phyloP scores from a whole-genome alignment of 2,888 invertebrate species.

The Noctuana brunneofusca region DNA sequence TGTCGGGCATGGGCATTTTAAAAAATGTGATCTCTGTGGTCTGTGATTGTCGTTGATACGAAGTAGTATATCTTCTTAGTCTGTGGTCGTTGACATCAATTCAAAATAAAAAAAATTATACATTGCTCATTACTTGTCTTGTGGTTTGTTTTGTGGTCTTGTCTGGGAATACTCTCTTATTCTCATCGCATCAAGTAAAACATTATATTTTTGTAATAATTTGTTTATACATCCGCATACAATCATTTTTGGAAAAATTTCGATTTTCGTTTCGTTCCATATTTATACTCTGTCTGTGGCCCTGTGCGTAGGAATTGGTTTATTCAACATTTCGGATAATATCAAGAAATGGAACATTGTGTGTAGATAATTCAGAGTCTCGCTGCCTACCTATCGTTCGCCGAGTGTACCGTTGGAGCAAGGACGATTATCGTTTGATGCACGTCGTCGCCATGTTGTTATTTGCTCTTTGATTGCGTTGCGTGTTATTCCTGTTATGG shows the following conservation, averaged over 20 bases:
- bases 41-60: too few relatives aligned
- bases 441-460: constrained; percentile 76
- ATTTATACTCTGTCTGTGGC: neutral
- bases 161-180: neutral
- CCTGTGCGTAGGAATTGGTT: neutral
- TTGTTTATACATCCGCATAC: neutral
- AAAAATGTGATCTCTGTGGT: too few relatives aligned
- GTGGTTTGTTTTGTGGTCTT: too few relatives aligned
- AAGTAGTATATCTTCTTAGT: too few relatives aligned
- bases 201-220: neutral
- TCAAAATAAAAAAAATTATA: too few relatives aligned
- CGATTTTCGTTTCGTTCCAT: neutral
- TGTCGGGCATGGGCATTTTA: too few relatives aligned
- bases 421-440: constrained; percentile 42
- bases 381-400: constrained; percentile 8
- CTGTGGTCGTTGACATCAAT: too few relatives aligned
- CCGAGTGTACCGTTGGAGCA: constrained; percentile 29
- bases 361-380: constrained; percentile 9
- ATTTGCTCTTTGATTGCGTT: constrained; percentile 71
- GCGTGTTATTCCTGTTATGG: constrained; percentile 58
- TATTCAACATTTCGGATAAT: neutral
- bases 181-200: neutral
- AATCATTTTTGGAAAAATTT: neutral
- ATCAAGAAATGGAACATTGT: constrained; percentile 17
- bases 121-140: neutral